Percentiles rank a stretch among this genome's conserved stretches.
These are phyloP conservation scores for Myotis findleyi DNA, from an alignment of 2,797 vertebrate genomes.

Conservation along the genomic window DNA sequence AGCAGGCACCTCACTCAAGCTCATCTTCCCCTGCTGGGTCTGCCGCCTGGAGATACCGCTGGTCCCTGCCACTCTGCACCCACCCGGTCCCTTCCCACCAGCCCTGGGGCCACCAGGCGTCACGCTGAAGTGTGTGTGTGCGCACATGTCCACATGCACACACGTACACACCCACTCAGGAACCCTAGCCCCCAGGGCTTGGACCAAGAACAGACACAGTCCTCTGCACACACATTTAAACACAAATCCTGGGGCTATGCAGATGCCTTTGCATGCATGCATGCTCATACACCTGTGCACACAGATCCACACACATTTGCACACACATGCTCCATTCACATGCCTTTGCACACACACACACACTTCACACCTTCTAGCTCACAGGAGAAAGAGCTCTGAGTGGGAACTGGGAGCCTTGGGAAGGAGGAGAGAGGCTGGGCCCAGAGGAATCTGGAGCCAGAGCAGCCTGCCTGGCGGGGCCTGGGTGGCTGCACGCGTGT, in stretches of 20 bases:
- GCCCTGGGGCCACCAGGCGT: not conserved
- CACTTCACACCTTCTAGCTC: not conserved
- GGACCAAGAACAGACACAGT: not conserved
- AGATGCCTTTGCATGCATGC: not conserved
- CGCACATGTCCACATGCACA: accelerated
- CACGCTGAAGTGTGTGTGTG: not conserved
- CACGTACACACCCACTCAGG: accelerated
- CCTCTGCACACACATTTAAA: not conserved
- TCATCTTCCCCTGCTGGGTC: not conserved
- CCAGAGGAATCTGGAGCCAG: not conserved
- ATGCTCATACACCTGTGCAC: not conserved
- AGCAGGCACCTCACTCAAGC: not conserved
- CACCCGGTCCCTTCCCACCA: not conserved
- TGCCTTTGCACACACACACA: accelerated
- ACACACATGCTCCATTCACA: not conserved
- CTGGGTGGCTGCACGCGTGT: too few species aligned
- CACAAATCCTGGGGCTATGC: not conserved
- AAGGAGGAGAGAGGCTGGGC: not conserved
- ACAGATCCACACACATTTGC: not conserved
- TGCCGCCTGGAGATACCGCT: not conserved
- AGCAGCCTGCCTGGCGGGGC: not conserved
- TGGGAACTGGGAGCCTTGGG: not conserved
- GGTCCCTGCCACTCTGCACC: not conserved
- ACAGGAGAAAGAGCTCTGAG: not conserved
- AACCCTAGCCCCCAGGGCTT: not conserved